phyloP scores from a whole-genome alignment of 1,140 invertebrate genomes.

The Eupeodes corollae region DNA sequence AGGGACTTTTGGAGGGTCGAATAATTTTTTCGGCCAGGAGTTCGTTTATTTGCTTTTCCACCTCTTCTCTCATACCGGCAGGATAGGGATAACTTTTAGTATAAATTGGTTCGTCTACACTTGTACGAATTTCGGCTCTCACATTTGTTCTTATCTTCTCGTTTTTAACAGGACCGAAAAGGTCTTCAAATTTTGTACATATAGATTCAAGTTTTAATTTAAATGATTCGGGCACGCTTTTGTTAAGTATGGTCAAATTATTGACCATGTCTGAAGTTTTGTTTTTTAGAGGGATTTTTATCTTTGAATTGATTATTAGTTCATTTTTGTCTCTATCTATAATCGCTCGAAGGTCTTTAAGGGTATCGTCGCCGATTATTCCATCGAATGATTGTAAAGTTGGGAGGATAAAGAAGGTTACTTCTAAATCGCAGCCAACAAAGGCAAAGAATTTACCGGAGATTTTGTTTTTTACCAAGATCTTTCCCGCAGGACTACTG shows the following conservation, averaged over 20 bases:
- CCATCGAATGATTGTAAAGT: slow-evolving; percentile 2
- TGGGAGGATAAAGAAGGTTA: slow-evolving; percentile 5
- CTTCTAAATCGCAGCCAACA: neutral
- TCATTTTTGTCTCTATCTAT: too few species aligned
- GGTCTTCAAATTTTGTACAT: slow-evolving; percentile 11
- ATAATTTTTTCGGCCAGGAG: neutral
- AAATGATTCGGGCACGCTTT: too few species aligned
- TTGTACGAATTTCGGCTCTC: neutral
- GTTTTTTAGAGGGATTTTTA: too few species aligned
- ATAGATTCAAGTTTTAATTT: too few species aligned
- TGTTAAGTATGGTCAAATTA: too few species aligned
- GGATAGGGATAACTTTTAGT: slow-evolving; percentile 1
- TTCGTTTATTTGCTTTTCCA: neutral
- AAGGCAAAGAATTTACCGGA: slow-evolving; percentile 7
- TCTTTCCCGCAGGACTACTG: too few species aligned
- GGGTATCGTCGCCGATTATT: too few species aligned
- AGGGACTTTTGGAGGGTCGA: slow-evolving; percentile 5
- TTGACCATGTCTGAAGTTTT: too few species aligned
- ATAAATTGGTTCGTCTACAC: neutral
- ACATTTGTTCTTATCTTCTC: slow-evolving; percentile 6
- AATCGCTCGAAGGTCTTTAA: too few species aligned
- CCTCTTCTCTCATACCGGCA: slow-evolving; percentile 1
- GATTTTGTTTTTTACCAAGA: too few species aligned
- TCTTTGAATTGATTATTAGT: too few species aligned
- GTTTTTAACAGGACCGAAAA: slow-evolving; percentile 11